Evolutionary conservation across 2,113 vertebrate genomes (phyloP), one percentile per base, ranked within the genome.

Genomic region (Pelmatolapia mariae): DNA sequence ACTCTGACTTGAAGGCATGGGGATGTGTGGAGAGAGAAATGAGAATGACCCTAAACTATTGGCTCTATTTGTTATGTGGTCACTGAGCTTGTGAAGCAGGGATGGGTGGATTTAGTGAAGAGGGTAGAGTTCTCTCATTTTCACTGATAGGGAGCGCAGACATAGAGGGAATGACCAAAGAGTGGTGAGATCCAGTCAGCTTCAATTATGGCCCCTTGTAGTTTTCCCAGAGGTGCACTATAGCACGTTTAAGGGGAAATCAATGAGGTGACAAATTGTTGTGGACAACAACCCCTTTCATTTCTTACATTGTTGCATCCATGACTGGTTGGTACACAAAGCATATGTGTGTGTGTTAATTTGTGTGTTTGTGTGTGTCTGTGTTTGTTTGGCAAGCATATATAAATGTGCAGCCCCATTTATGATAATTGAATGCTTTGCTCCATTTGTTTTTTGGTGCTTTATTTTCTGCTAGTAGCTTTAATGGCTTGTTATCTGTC

Each of bases 191-290:
- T 94, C 91, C 88, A 96, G 94, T 95, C 94, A 94, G 89, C 93
- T 94, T 95, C 93, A 95, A 95, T 95, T 94, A 95, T 63, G 61
- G 82, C 85, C 84, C 84, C 89, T 89, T 89, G 89, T 90, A 91
- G 92, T 95, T 94, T 93, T 92, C 94, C 93, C 94, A 92, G 86
- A 93, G 93, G 93, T 89, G 87, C 84, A 83, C 92, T 95, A 91
- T 89, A 93, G 91, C 88, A 85, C 91, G 68, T 95, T 95, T 93
- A 94, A 94, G 91, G 87, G 91, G 85, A 88, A 95, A 96, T 96
- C 95, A 93, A 96, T 95, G 94, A 92, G 85, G 94, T 94, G 95
- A 95, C 95, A 96, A 94, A 96, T 94, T 93, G 92, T 92, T 93
- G 93, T 92, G 90, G 95, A 95, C 94, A 95, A 94, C 90, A 90